phyloP scores from a whole-genome alignment of 2,797 vertebrate species.

The Poliocrania exsul region DNA sequence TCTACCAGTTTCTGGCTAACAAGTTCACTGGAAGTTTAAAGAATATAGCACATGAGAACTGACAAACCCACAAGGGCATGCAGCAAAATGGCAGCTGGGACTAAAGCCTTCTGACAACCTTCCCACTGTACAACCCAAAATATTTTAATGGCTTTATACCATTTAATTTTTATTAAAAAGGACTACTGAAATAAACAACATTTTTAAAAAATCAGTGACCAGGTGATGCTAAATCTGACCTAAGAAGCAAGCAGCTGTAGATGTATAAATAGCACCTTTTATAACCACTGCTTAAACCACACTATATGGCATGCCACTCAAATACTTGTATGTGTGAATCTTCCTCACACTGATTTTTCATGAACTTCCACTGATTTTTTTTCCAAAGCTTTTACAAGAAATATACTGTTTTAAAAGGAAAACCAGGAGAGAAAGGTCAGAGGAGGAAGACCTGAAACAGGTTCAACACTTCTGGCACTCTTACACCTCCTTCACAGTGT shows the following conservation, averaged over 20 bases:
- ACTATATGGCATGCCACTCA: background rate
- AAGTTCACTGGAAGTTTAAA: background rate
- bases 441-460: background rate
- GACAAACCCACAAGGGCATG: background rate
- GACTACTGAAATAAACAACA: background rate
- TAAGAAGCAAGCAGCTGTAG: background rate
- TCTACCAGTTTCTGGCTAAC: background rate
- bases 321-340: background rate
- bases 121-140: background rate
- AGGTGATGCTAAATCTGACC: background rate
- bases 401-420: background rate
- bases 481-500: background rate
- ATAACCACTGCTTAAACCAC: background rate
- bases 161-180: background rate
- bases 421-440: background rate
- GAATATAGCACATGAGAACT: background rate
- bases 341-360: background rate
- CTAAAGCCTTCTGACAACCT: background rate
- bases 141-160: background rate
- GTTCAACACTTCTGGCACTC: background rate
- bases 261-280: background rate
- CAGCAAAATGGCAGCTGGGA: accelerated
- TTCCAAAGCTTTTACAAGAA: background rate
- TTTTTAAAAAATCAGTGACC: background rate
- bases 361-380: background rate